Percentiles rank a stretch among this genome's conserved stretches.
Conservation (phyloP, 2,797 vertebrate genomes). For the Acrossocheilus wenchowensis region DNA sequence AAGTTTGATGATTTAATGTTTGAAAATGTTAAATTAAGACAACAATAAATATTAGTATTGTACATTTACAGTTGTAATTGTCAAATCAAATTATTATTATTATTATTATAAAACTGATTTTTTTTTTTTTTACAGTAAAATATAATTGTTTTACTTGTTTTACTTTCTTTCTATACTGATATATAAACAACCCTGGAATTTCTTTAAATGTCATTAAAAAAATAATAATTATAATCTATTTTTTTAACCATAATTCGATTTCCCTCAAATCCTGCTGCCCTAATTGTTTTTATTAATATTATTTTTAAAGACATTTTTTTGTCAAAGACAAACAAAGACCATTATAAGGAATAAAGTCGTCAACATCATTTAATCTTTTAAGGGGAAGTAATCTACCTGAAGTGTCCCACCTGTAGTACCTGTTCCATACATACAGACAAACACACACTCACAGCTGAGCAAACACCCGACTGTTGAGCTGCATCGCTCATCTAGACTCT, state of each 20-base stretch:
- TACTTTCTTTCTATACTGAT: neutral
- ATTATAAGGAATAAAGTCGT: slow-evolving; percentile 53
- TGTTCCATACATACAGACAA: slow-evolving; percentile 6
- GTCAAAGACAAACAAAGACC: slow-evolving; percentile 65
- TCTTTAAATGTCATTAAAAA: neutral
- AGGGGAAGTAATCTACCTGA: slow-evolving; percentile 33
- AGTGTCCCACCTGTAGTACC: slow-evolving; percentile 22
- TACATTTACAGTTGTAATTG: neutral
- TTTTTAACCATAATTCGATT: neutral
- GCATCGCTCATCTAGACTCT: slow-evolving; percentile 38
- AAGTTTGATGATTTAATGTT: neutral
- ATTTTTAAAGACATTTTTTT: slow-evolving; percentile 51
- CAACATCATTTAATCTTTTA: slow-evolving; percentile 29
- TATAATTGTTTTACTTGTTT: neutral
- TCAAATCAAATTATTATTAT: no score
- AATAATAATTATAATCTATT: no score
- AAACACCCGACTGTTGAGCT: slow-evolving; percentile 65
- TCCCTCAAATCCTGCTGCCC: neutral
- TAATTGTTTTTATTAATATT: neutral
- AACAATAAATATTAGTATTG: neutral
- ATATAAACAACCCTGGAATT: neutral
- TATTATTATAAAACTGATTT: neutral
- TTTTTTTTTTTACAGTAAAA: neutral
- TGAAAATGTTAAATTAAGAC: neutral
- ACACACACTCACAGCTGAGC: slow-evolving; percentile 70